Conservation (phyloP, 2,113 vertebrate genomes). For the Anthoscopus minutus region DNA sequence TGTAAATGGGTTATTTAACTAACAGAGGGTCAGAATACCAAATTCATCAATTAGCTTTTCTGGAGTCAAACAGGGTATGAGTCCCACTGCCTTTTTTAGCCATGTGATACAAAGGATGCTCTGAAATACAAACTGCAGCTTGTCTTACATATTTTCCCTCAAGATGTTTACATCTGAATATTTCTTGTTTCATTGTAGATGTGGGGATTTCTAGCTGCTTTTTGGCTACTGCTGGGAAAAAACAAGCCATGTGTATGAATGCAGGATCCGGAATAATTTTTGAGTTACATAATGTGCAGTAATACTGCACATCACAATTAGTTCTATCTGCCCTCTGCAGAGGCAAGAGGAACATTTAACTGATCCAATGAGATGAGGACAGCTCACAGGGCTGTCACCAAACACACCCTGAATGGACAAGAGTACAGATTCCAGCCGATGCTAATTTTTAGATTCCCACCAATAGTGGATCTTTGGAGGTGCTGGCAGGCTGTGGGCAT, state of each 20-base stretch:
- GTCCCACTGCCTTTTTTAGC: neutral
- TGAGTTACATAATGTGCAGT: neutral
- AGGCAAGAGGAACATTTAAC: neutral
- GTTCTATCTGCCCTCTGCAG: neutral
- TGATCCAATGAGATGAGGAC: neutral
- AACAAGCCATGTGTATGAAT: neutral
- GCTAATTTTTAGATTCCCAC: neutral
- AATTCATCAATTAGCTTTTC: neutral
- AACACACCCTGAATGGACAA: neutral
- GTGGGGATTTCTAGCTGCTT: neutral
- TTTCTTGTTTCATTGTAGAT: neutral
- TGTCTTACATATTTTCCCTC: neutral
- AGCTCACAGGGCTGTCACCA: neutral
- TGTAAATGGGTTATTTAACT: conserved; percentile 31
- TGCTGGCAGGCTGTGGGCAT: neutral
- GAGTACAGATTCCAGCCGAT: neutral
- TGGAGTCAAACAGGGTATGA: neutral
- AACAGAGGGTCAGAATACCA: neutral
- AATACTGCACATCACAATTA: neutral
- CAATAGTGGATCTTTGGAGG: neutral
- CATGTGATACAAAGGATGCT: neutral
- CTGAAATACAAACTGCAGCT: neutral
- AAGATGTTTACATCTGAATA: neutral
- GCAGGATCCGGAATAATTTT: neutral
- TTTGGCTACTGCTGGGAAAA: neutral